These are phyloP conservation scores for Rosalia funebris DNA, from an alignment of 2,888 invertebrate genomes.

Conservation along the genomic window DNA sequence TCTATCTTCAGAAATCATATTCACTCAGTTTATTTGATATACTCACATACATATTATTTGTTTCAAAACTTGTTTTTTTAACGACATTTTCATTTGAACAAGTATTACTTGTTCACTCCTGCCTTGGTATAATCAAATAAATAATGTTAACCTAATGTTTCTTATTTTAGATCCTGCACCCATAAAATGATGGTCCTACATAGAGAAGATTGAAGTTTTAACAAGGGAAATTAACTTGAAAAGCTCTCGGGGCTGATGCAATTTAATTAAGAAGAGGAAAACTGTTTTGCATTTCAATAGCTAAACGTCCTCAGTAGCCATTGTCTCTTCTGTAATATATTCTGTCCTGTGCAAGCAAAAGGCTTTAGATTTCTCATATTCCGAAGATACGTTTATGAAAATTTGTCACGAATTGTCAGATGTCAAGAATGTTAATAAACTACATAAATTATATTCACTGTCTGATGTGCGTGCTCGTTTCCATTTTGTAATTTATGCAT, in stretches of 20 bases:
- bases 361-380: conserved; percentile 14
- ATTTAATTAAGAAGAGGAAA: conserved; percentile 55
- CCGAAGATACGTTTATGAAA: conserved; percentile 25
- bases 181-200: conserved; percentile 1
- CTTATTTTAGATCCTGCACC: conserved; percentile 1
- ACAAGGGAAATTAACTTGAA: conserved; percentile 15
- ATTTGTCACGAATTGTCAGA: conserved; percentile 28
- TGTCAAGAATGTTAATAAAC: conserved; percentile 25
- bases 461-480: conserved; percentile 7
- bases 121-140: no score
- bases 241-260: conserved; percentile 28
- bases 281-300: conserved; percentile 55
- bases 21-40: no score
- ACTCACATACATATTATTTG: no score
- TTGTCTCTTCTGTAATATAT: conserved; percentile 22
- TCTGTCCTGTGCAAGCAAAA: conserved; percentile 12
- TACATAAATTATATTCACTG: conserved; percentile 18
- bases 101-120: no score
- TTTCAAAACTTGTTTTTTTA: no score
- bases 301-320: conserved; percentile 25
- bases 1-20: no score
- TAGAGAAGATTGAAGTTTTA: conserved; percentile 14
- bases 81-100: no score
- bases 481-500: conserved; percentile 11
- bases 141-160: background rate